Evolutionary conservation across 2,113 vertebrate species (phyloP).

Genomic region (Jacana jacana): DNA sequence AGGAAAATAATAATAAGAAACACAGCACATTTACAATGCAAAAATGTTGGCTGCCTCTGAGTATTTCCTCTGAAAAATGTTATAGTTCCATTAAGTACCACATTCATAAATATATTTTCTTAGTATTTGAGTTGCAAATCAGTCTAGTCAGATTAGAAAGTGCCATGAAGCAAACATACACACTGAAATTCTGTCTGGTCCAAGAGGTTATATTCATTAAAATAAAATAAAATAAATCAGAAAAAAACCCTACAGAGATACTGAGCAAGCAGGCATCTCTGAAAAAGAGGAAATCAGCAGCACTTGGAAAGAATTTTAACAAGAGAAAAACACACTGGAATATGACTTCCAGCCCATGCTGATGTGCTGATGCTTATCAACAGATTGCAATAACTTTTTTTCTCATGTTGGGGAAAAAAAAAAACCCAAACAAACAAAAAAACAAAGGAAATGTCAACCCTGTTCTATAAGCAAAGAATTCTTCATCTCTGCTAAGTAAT

Average conservation of each 20-base stretch:
- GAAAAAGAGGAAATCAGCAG: background rate
- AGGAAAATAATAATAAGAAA: background rate
- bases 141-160: background rate
- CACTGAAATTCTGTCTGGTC: background rate
- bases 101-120: background rate
- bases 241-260: background rate
- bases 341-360: background rate
- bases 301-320: background rate
- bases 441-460: background rate
- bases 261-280: background rate
- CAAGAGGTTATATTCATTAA: background rate
- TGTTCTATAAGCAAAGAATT: background rate
- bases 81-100: background rate
- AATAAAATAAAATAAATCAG: background rate
- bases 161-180: background rate
- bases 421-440: background rate
- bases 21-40: background rate
- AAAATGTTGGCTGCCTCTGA: background rate
- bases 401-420: background rate
- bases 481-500: background rate
- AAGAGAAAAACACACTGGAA: background rate
- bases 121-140: conserved; percentile 28
- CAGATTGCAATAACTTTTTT: background rate
- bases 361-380: background rate
- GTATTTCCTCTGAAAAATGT: conserved; percentile 32